Evolutionary conservation across 2,888 invertebrate genomes (phyloP).

Genomic region (Ichneumoninae sp.): DNA sequence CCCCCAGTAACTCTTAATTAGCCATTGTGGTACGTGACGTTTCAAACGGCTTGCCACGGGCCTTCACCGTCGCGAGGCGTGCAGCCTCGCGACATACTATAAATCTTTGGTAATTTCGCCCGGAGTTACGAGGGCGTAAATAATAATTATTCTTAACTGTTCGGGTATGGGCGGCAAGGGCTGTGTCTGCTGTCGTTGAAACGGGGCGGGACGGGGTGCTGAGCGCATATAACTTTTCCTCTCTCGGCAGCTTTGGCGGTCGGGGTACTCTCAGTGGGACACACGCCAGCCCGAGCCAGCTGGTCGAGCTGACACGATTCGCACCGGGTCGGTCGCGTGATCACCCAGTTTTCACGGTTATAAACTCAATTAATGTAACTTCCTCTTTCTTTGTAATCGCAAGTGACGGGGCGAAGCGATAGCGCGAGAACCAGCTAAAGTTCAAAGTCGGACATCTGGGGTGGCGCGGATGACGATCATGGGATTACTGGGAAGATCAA

Average conservation of each 20-base stretch:
- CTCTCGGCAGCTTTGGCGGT: constrained; percentile 32
- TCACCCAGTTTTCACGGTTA: constrained; percentile 62
- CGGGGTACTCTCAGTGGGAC: constrained; percentile 45
- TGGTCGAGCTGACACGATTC: constrained; percentile 32
- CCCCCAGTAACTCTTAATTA: constrained; percentile 65
- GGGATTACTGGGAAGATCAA: constrained; percentile 17
- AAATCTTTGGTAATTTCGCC: constrained; percentile 65
- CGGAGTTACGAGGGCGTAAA: constrained; percentile 67
- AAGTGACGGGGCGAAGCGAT: constrained; percentile 47
- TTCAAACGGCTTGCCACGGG: constrained; percentile 58
- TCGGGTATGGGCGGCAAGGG: constrained; percentile 46
- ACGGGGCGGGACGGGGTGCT: background rate
- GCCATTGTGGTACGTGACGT: constrained; percentile 64
- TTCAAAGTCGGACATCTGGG: constrained; percentile 15
- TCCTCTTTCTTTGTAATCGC: constrained; percentile 41
- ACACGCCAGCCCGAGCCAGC: constrained; percentile 36
- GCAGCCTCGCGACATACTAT: constrained; percentile 55
- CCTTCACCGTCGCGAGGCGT: constrained; percentile 35
- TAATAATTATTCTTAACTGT: constrained; percentile 68
- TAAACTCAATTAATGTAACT: constrained; percentile 60
- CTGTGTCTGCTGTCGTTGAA: constrained; percentile 6
- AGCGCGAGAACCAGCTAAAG: constrained; percentile 4
- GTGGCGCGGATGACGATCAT: background rate
- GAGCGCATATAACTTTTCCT: constrained; percentile 50
- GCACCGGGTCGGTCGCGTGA: constrained; percentile 55